Evolutionary conservation across 1,140 invertebrate genomes (phyloP).

Genomic region (Brachionus koreanus): DNA sequence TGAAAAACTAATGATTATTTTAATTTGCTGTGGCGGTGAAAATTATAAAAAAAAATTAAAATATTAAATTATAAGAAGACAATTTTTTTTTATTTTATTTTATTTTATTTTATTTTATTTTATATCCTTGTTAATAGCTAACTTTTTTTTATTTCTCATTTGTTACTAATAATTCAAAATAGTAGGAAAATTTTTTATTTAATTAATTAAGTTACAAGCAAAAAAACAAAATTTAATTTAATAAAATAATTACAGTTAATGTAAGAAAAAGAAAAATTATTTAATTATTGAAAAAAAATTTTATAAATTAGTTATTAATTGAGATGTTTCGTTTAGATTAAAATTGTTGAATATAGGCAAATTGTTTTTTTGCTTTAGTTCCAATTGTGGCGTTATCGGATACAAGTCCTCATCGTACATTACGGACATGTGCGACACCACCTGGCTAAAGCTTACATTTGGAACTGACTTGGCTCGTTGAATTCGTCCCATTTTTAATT

Average conservation of each 20-base stretch:
- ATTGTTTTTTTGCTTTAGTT: neutral
- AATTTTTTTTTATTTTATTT: no score
- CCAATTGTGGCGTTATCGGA: neutral
- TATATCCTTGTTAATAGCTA: no score
- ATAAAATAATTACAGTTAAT: neutral
- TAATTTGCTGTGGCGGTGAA: no score
- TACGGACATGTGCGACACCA: neutral
- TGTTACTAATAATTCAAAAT: no score
- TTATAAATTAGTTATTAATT: slow-evolving; percentile 43
- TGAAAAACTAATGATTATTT: no score
- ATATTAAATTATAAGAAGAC: no score
- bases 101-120: no score
- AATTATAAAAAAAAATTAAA: no score
- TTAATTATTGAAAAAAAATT: neutral
- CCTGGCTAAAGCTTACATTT: slow-evolving; percentile 14
- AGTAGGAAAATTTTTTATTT: no score
- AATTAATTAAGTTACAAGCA: neutral
- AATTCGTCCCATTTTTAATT: neutral
- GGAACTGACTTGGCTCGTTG: slow-evolving; percentile 29
- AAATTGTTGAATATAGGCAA: neutral
- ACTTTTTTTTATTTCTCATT: no score
- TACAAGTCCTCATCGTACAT: slow-evolving; percentile 6
- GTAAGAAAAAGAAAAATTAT: neutral
- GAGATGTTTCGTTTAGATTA: slow-evolving; percentile 15
- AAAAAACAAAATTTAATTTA: neutral